A percentile compares a stretch with the other conserved stretches of the same genome.
Evolutionary conservation across 2,797 vertebrate genomes (phyloP).

Genomic region (Xiphorhynchus erythropygius): DNA sequence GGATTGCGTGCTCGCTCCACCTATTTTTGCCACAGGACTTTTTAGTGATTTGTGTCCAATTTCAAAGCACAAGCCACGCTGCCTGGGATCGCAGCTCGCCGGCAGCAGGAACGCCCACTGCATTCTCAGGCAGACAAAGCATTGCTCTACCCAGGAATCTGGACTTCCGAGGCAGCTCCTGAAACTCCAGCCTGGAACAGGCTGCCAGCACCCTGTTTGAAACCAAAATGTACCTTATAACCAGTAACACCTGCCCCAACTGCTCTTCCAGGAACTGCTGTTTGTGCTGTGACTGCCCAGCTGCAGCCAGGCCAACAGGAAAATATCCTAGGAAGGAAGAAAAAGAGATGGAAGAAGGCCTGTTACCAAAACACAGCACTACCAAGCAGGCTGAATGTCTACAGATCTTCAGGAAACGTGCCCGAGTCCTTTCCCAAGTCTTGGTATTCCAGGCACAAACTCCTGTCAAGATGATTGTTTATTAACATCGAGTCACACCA

Average conservation of each 20-base stretch:
- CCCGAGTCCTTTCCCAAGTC: background rate
- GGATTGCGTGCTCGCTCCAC: background rate
- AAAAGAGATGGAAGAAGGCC: background rate
- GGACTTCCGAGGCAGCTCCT: background rate
- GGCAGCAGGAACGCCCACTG: slow-evolving; percentile 2
- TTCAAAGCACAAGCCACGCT: background rate
- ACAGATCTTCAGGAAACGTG: background rate
- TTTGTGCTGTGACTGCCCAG: background rate
- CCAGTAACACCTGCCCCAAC: background rate
- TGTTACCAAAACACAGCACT: background rate
- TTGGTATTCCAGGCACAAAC: background rate
- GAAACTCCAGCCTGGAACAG: background rate
- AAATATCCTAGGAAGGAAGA: background rate
- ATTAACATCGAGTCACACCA: background rate
- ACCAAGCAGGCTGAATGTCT: background rate
- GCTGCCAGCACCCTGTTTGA: background rate
- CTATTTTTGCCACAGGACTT: slow-evolving; percentile 37
- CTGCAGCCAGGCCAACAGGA: background rate
- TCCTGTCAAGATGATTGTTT: background rate
- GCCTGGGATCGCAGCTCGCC: background rate
- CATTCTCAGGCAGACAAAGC: slow-evolving; percentile 48
- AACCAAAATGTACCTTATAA: background rate
- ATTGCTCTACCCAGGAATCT: background rate
- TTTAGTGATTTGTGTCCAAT: background rate
- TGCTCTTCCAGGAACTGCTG: background rate